Conservation (phyloP, 2,113 vertebrate species). For the Vulpes vulpes region DNA sequence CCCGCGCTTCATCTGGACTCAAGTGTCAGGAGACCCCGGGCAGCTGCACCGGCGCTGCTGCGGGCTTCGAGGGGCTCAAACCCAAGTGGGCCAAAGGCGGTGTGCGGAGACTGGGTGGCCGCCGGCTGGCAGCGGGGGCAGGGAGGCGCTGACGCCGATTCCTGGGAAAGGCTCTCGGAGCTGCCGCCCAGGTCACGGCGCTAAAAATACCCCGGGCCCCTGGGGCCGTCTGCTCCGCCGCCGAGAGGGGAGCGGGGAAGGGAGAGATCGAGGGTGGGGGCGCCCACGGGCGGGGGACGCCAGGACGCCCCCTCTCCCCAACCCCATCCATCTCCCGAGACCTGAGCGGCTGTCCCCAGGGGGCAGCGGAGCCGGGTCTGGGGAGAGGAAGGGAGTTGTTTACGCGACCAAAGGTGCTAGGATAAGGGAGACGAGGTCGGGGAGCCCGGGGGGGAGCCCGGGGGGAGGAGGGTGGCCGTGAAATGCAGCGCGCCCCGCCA, state of each 20-base stretch:
- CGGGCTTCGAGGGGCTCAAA: not conserved
- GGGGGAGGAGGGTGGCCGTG: not conserved
- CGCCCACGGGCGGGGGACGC: not conserved
- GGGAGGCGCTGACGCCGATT: constrained; percentile 67
- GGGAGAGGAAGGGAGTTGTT: constrained; percentile 57
- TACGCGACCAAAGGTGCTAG: constrained; percentile 19
- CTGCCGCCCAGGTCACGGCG: constrained; percentile 81
- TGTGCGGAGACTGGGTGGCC: not conserved
- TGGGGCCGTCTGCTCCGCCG: constrained; percentile 47
- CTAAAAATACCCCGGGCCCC: constrained; percentile 82
- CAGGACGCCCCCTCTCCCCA: not conserved
- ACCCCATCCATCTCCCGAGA: not conserved
- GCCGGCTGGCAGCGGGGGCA: not conserved
- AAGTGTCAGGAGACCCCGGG: not conserved
- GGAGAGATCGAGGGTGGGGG: not conserved
- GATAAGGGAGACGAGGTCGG: not conserved
- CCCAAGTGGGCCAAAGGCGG: not conserved
- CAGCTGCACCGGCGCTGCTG: not conserved
- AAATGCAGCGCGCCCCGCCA: constrained; percentile 46
- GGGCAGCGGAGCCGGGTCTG: not conserved
- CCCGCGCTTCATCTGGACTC: not conserved
- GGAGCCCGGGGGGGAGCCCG: not conserved
- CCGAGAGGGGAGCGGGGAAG: not conserved
- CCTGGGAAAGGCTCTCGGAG: constrained; percentile 73
- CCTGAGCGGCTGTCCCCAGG: not conserved